These are phyloP conservation scores for Scaptomyza flava DNA, from an alignment of 2,888 invertebrate genomes.

Conservation along the genomic window DNA sequence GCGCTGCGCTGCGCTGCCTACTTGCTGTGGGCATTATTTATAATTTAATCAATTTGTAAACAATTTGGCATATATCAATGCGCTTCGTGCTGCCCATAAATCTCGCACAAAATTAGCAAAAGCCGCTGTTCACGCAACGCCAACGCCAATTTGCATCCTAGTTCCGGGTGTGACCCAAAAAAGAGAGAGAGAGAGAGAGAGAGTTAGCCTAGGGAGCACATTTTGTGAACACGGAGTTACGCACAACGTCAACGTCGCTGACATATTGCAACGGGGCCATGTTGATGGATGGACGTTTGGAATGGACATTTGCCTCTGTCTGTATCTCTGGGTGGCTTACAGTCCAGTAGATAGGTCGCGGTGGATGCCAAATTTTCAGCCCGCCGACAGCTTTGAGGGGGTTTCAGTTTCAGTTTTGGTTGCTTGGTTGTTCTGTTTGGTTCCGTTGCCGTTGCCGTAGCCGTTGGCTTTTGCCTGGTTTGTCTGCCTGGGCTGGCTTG, in stretches of 20 bases:
- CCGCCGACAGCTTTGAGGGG: slow-evolving; percentile 47
- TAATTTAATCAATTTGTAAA: slow-evolving; percentile 79
- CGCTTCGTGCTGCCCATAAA: slow-evolving; percentile 72
- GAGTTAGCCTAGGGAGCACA: neutral
- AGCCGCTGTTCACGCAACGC: slow-evolving; percentile 52
- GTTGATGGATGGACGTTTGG: slow-evolving; percentile 70
- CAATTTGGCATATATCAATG: slow-evolving; percentile 79
- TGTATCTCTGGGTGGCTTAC: slow-evolving; percentile 13
- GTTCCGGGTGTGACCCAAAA: slow-evolving; percentile 9
- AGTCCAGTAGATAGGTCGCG: neutral
- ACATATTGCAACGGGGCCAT: slow-evolving; percentile 68
- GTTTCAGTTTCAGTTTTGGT: slow-evolving; percentile 17
- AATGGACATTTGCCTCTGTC: slow-evolving; percentile 58
- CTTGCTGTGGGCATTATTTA: slow-evolving; percentile 69
- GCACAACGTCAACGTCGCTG: slow-evolving; percentile 45
- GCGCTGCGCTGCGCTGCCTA: neutral
- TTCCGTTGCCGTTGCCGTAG: slow-evolving; percentile 14
- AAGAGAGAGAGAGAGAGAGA: neutral
- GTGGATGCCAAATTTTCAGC: slow-evolving; percentile 28
- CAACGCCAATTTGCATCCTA: slow-evolving; percentile 57
- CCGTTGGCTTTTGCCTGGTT: slow-evolving; percentile 14
- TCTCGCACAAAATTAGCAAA: slow-evolving; percentile 69
- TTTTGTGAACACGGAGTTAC: slow-evolving; percentile 13
- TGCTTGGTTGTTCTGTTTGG: slow-evolving; percentile 37
- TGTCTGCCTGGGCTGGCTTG: slow-evolving; percentile 28